phyloP scores from a whole-genome alignment of 2,888 invertebrate species.

The Drosophila subquinaria region DNA sequence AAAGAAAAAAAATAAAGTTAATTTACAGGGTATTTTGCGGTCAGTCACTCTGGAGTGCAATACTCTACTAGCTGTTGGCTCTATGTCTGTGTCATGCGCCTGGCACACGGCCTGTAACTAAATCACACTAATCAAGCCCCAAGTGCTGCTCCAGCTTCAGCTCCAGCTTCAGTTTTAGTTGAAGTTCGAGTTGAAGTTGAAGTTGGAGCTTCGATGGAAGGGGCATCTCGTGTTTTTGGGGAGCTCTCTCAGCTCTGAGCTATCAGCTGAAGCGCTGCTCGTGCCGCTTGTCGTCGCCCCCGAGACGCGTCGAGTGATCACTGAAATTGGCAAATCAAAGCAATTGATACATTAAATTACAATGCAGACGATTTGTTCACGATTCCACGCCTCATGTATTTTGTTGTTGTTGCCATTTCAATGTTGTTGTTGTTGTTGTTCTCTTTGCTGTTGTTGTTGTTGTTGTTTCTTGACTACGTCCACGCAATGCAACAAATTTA shows the following conservation, averaged over 20 bases:
- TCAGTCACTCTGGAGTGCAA: neutral
- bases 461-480: constrained; percentile 63
- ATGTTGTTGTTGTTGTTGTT: constrained; percentile 17
- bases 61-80: constrained; percentile 19
- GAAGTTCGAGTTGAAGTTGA: constrained; percentile 1
- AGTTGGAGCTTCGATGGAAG: constrained; percentile 19
- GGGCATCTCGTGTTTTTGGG: neutral
- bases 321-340: constrained; percentile 80
- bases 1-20: neutral
- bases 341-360: constrained; percentile 82
- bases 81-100: constrained; percentile 73
- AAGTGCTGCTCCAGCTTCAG: constrained; percentile 73
- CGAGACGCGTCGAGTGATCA: constrained; percentile 68
- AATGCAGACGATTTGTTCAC: constrained; percentile 81
- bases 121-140: constrained; percentile 80
- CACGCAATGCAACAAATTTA: constrained; percentile 83
- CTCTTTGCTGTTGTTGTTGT: constrained; percentile 4
- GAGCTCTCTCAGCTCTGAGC: constrained; percentile 44
- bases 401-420: constrained; percentile 3
- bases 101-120: constrained; percentile 81
- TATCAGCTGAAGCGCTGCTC: constrained; percentile 67
- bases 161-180: constrained; percentile 27
- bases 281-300: constrained; percentile 72
- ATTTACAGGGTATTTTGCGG: constrained; percentile 13
- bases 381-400: constrained; percentile 73